Base-by-base conservation (phyloP, 2,113 vertebrate genomes). In the Pterocles burchelli region DNA sequence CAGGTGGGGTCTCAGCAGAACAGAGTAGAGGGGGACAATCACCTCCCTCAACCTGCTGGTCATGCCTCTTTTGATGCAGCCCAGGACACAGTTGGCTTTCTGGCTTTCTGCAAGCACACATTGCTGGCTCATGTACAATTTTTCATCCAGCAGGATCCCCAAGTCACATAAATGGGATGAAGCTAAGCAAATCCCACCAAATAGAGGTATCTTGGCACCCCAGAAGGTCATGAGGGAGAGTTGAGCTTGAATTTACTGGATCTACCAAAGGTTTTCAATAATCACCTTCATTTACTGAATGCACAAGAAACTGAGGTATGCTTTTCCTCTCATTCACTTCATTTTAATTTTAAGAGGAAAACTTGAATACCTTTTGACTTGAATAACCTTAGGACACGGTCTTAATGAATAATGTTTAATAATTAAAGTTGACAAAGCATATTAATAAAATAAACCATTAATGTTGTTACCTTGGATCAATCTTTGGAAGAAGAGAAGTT, bases 401-500 rank as follows among this genome's bases (percentile, higher is more conserved):
- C 41, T 80, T 85, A 25, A 49, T 68, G 31, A 33, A 65, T 61
- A 79, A 62, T 79, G 28, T 36, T 85, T 93, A 85, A 85, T 82
- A 88, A 51, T 90, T 63, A 52, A 93, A 95, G n/a, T 45, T 77
- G 72, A 74, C 63, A 74, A 70, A 94, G 41, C 19, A 70, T 36
- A 65, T 93, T 73, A 88, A 89, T 96, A 76, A 93, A 96, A 57
- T 38, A 87, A 65, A 33, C 5, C 9, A 13, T 91, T 92, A 89
- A 79, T 78, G 26, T 17, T 70, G 41, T 91, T 89, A 31, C 73
- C 70, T 89, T 89, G 89, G 84, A 89, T 89, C 62, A 8, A 19
- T 79, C 21, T 36, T 75, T 51, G 77, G 82, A 73, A 76, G n/a
- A 71, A 75, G 22, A 65, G 24, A 75, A 85, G 25, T 15, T 93